Percentiles rank a stretch among this genome's conserved stretches.
These are phyloP conservation scores for Mycalesis mineus DNA, from an alignment of 2,888 invertebrate genomes.

Conservation along the genomic window DNA sequence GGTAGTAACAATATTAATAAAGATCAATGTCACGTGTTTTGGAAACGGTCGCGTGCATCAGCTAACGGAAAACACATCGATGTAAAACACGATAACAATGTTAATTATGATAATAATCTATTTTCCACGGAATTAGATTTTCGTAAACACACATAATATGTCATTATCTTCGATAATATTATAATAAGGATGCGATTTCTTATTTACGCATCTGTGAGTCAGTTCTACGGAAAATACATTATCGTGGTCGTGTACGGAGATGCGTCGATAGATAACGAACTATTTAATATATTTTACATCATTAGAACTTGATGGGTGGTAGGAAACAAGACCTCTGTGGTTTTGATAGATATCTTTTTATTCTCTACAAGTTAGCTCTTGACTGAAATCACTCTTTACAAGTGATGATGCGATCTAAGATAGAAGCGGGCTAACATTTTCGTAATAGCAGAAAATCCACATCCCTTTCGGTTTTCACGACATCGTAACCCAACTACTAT, in stretches of 20 bases:
- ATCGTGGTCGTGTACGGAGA: slow-evolving; percentile 2
- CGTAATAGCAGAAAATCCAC: too few species aligned
- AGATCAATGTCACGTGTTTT: too few species aligned
- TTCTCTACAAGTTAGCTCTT: too few species aligned
- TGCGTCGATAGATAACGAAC: neutral
- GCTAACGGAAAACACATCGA: neutral
- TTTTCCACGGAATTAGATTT: neutral
- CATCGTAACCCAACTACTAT: too few species aligned
- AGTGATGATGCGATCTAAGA: too few species aligned
- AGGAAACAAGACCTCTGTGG: neutral
- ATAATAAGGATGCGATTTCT: neutral
- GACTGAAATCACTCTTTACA: too few species aligned
- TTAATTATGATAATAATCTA: slow-evolving; percentile 6
- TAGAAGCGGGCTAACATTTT: too few species aligned
- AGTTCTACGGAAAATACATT: slow-evolving; percentile 1
- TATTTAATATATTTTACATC: neutral
- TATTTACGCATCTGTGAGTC: neutral
- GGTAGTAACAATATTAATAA: too few species aligned
- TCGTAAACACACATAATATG: neutral
- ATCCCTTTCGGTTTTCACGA: too few species aligned
- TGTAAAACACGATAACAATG: neutral
- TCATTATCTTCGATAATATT: neutral
- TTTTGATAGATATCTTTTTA: neutral
- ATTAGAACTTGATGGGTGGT: neutral
- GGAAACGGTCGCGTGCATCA: too few species aligned